Percentiles rank a stretch among this genome's conserved stretches.
These are phyloP conservation scores for Dryadula phaetusa DNA, from an alignment of 2,888 invertebrate species.

Conservation along the genomic window DNA sequence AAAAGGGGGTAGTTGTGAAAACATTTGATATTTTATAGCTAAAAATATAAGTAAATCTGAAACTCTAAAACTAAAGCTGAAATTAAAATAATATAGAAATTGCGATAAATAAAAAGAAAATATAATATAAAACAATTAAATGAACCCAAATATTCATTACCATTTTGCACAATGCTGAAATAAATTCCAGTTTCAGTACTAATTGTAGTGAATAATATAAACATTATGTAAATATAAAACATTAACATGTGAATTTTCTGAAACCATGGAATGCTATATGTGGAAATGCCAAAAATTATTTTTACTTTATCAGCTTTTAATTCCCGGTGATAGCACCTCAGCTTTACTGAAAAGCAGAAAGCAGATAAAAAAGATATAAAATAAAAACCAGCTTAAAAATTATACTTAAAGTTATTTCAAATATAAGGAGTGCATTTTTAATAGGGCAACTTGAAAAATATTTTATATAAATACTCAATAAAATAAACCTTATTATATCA, in stretches of 20 bases:
- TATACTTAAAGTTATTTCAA: no score
- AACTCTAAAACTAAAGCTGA: no score
- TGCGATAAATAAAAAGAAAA: background rate
- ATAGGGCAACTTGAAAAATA: no score
- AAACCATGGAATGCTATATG: conserved; percentile 1
- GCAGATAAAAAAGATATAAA: no score
- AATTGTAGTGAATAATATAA: conserved; percentile 10
- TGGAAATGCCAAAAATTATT: background rate
- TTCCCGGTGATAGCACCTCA: background rate
- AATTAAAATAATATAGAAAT: background rate
- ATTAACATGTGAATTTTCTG: background rate
- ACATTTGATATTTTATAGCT: no score
- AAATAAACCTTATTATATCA: no score
- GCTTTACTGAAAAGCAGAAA: background rate
- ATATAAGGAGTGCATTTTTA: no score
- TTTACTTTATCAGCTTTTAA: background rate
- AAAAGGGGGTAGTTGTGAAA: no score
- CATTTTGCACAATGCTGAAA: background rate
- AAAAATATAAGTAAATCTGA: no score
- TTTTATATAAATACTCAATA: no score
- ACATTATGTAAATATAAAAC: conserved; percentile 12
- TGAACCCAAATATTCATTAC: background rate
- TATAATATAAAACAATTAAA: background rate
- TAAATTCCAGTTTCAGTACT: conserved; percentile 1
- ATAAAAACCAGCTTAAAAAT: no score